Conservation (phyloP, 2,888 invertebrate genomes). For the Andricus quercusramuli region DNA sequence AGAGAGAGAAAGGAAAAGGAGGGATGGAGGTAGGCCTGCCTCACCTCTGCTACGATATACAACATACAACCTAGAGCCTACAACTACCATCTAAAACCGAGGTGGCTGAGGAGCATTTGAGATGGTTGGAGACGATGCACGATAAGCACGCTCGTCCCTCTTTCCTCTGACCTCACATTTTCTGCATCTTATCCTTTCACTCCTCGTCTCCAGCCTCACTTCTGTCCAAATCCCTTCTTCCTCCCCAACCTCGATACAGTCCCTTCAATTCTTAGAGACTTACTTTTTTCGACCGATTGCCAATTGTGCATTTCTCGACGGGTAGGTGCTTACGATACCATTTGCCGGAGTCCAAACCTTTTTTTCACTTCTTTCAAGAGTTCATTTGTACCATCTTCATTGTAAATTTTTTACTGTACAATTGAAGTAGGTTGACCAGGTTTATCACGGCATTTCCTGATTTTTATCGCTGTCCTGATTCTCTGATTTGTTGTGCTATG, state of each 20-base stretch:
- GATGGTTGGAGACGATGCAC: conserved; percentile 75
- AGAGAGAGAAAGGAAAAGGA: conserved; percentile 38
- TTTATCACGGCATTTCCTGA: too few relatives aligned
- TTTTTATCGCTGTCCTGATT: too few relatives aligned
- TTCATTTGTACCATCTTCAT: neutral
- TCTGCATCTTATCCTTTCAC: conserved; percentile 58
- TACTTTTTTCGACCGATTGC: conserved; percentile 63
- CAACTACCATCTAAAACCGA: conserved; percentile 47
- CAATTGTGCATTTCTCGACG: conserved; percentile 63
- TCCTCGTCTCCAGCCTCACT: conserved; percentile 43
- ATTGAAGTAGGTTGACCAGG: too few relatives aligned
- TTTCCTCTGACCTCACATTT: conserved; percentile 67
- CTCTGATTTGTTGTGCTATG: too few relatives aligned
- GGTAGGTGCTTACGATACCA: conserved; percentile 42
- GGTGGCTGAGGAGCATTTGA: conserved; percentile 61
- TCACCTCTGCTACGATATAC: conserved; percentile 9
- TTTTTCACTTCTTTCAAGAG: neutral
- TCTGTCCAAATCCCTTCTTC: conserved; percentile 45
- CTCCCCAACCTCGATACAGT: conserved; percentile 28
- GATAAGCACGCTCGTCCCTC: conserved; percentile 77
- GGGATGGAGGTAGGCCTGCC: neutral
- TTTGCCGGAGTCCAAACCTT: neutral
- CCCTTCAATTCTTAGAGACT: conserved; percentile 14
- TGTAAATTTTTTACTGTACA: too few relatives aligned
- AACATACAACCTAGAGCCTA: conserved; percentile 9